Percentiles rank a stretch among this genome's conserved stretches.
phyloP scores from a whole-genome alignment of 23 tunicate species.

The Styela plicata region DNA sequence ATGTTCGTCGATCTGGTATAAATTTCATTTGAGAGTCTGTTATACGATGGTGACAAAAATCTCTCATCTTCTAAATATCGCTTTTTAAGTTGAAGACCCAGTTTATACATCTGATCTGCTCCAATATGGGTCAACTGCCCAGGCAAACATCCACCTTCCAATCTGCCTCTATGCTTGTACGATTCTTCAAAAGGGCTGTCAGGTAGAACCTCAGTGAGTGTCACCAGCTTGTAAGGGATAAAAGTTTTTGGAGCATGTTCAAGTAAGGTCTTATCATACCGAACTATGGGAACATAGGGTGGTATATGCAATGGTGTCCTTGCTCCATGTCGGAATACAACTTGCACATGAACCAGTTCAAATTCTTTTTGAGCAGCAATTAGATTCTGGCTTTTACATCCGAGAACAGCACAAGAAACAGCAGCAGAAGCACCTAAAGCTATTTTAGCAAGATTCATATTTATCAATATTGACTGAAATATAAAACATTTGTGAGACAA shows the following conservation, averaged over 20 bases:
- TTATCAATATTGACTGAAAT: too few relatives aligned
- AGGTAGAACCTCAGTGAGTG: background rate
- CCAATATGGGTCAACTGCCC: conserved; percentile 44
- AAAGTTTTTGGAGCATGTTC: conserved; percentile 51
- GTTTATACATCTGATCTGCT: conserved; percentile 56
- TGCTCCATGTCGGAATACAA: conserved; percentile 90
- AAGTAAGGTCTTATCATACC: conserved; percentile 28
- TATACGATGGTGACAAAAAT: conserved; percentile 24
- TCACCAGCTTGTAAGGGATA: conserved; percentile 29
- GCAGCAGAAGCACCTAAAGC: conserved; percentile 6
- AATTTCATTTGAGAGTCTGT: background rate
- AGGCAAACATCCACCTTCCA: conserved; percentile 27
- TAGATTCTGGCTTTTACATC: background rate
- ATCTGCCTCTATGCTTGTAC: background rate
- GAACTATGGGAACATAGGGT: conserved; percentile 45
- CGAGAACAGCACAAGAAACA: background rate
- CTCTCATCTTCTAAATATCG: conserved; percentile 31
- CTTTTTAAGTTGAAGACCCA: conserved; percentile 27
- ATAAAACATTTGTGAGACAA: too few relatives aligned
- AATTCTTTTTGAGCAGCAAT: conserved; percentile 1
- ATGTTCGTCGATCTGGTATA: conserved; percentile 19
- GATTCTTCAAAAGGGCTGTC: background rate
- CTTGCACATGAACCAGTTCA: conserved; percentile 55
- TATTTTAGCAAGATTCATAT: background rate
- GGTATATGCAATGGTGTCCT: conserved; percentile 57